Evolutionary conservation across 2,888 invertebrate genomes (phyloP).

Genomic region (Sesia apiformis): DNA sequence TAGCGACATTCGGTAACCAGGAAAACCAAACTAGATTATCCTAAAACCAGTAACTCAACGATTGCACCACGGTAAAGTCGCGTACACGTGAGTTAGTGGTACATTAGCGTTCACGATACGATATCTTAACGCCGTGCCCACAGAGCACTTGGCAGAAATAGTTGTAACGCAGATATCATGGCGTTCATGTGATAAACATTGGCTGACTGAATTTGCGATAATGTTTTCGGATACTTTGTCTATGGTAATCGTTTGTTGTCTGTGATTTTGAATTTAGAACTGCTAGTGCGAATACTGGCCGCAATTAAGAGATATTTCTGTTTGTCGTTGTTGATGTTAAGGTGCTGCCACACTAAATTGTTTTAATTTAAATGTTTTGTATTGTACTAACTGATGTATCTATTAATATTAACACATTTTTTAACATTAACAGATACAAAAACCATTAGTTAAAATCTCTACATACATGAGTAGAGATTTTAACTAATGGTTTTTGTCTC

Average conservation of each 20-base stretch:
- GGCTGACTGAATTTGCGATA: conserved; percentile 11
- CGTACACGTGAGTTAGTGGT: conserved; percentile 63
- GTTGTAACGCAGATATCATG: conserved; percentile 29
- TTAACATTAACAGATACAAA: too few species aligned
- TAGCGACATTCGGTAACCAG: neutral
- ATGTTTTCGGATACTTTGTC: neutral
- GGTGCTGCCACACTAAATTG: too few species aligned
- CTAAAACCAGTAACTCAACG: conserved; percentile 35
- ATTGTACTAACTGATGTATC: too few species aligned
- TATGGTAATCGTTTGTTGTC: neutral
- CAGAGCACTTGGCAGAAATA: conserved; percentile 40
- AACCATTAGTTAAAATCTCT: too few species aligned
- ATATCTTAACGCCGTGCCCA: conserved; percentile 55
- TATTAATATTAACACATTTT: too few species aligned
- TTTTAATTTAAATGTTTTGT: too few species aligned
- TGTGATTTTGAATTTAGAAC: neutral
- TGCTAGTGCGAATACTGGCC: neutral
- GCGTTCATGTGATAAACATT: conserved; percentile 33
- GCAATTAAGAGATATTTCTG: neutral
- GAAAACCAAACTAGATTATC: neutral
- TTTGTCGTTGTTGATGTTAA: neutral
- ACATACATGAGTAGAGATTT: too few species aligned
- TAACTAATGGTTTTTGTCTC: too few species aligned
- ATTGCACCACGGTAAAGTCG: conserved; percentile 44
- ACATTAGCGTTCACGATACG: conserved; percentile 63